Percentiles rank a stretch among this genome's conserved stretches.
Evolutionary conservation across 2,113 vertebrate species (phyloP).

Genomic region (Charadrius vociferus): DNA sequence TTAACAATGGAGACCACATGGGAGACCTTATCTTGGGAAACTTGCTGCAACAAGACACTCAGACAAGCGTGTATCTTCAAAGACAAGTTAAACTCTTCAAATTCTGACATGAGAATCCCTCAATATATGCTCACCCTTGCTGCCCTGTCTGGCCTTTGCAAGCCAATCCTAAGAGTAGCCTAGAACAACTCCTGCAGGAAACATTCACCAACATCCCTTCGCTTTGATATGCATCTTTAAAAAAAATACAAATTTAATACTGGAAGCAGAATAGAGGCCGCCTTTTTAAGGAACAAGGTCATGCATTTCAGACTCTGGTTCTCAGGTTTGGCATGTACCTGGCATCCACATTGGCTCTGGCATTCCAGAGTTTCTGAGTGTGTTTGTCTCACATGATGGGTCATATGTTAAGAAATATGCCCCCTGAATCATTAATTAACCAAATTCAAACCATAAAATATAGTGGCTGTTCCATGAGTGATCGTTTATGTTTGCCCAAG

Average conservation of each 20-base stretch:
- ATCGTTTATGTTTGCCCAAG: not conserved
- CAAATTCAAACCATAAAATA: not conserved
- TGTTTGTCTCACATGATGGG: not conserved
- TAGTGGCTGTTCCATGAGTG: not conserved
- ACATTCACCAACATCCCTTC: not conserved
- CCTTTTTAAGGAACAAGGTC: not conserved
- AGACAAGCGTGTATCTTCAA: not conserved
- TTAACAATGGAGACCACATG: not conserved
- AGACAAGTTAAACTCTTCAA: not conserved
- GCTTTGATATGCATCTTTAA: not conserved
- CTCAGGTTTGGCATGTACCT: not conserved
- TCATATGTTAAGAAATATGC: not conserved
- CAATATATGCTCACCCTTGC: not conserved
- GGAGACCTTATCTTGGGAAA: not conserved
- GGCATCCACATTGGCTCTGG: not conserved
- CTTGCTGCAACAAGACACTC: not conserved
- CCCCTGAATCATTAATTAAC: not conserved
- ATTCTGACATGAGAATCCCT: not conserved
- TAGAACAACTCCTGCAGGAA: not conserved
- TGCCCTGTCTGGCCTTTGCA: not conserved
- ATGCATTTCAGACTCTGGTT: accelerated
- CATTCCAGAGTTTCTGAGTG: not conserved
- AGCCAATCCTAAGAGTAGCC: not conserved
- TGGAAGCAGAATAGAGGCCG: not conserved
- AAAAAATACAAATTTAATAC: not conserved